A percentile compares a stretch with the other conserved stretches of the same genome.
phyloP scores from a whole-genome alignment of 1,140 invertebrate genomes.

The Melipona quadrifasciata region DNA sequence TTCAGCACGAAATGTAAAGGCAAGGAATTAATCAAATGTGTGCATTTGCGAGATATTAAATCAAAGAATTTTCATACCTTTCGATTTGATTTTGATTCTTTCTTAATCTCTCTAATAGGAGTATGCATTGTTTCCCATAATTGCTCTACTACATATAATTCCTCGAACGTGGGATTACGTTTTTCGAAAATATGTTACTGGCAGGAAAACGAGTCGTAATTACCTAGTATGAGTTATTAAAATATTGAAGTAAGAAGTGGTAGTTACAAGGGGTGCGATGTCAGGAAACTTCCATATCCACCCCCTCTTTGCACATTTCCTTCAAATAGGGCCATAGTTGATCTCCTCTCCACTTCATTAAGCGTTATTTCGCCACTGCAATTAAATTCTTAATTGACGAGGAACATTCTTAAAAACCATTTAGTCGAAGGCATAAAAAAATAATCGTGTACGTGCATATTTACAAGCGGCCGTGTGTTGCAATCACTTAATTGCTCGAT shows the following conservation, averaged over 20 bases:
- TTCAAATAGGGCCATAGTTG: neutral
- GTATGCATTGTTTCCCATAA: neutral
- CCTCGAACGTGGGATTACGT: neutral
- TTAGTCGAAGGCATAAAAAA: neutral
- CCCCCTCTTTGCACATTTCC: neutral
- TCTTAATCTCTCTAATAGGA: neutral
- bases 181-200: neutral
- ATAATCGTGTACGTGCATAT: neutral
- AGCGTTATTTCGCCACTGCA: neutral
- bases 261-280: neutral
- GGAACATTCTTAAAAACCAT: neutral
- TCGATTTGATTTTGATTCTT: neutral
- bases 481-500: slow-evolving; percentile 65
- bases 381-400: neutral
- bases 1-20: neutral
- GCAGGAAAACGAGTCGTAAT: neutral
- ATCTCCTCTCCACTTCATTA: neutral
- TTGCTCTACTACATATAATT: neutral
- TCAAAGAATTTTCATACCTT: neutral
- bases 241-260: neutral
- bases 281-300: neutral
- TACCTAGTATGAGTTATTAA: neutral
- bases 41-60: neutral
- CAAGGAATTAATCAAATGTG: neutral
- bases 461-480: neutral